Evolutionary conservation across 1,140 invertebrate species (phyloP), one percentile per base, ranked within the genome.

Genomic region (Drosophila elegans): DNA sequence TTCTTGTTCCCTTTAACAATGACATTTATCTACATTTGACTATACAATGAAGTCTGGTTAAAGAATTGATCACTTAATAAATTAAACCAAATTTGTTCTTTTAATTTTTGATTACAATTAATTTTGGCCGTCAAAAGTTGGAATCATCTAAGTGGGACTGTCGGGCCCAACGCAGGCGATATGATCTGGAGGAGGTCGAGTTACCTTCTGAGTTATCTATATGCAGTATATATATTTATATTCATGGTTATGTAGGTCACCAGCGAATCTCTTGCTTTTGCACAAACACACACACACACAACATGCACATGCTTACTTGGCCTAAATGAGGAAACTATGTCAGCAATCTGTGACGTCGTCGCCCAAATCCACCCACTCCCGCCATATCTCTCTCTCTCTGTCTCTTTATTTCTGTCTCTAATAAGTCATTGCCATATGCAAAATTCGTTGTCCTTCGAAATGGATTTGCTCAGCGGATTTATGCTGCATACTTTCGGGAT

Each of bases 241-340:
- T 71, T 71, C 52, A 41, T 57, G 36, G 32, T 25, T 78, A 80
- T 76, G 52, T 83, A 76, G 80, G 80, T 83, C 80, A 80, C 6
- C 44, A 29, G 64, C 53, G 44, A 57, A 53, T 52, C 53, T 62
- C 38, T 34, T 49, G 49, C 69, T 75, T 53, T 49, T 57, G 57
- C 75, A 64, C 73, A 36, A 55, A 53, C 55, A 55, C n/a, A 68
- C 36, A 52, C n/a, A 34, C 32, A 48, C 41, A 21, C 9, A 36
- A 27, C n/a, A 16, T 66, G 32, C 38, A 68, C 34, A 69, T 71
- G 63, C 72, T 74, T 62, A 62, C 72, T 71, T 60, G 74, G 69
- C 82, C 82, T 67, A 81, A 88, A 80, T 67, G 66, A 69, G 46
- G 71, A 90, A 90, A 85, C 81, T 90, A 78, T 90, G 85, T 90